Evolutionary conservation across 2,888 invertebrate species (phyloP).

Genomic region (Lymantria monacha): DNA sequence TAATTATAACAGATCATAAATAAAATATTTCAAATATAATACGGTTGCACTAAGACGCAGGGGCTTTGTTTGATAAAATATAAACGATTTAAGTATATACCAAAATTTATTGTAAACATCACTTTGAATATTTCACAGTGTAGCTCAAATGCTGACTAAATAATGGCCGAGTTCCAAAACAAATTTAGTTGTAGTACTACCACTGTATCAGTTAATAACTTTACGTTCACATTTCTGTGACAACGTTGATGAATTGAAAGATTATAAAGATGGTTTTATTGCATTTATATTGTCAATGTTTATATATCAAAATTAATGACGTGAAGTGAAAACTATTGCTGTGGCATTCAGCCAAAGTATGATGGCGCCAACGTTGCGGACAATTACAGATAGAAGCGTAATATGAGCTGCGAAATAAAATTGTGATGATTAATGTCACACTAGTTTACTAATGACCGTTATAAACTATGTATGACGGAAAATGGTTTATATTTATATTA

Average conservation of each 20-base stretch:
- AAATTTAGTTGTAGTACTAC: slow-evolving; percentile 32
- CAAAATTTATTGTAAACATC: slow-evolving; percentile 44
- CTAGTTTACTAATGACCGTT: slow-evolving; percentile 42
- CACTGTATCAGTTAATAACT: slow-evolving; percentile 35
- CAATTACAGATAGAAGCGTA: slow-evolving; percentile 67
- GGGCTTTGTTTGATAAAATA: slow-evolving; percentile 33
- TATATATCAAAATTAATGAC: slow-evolving; percentile 60
- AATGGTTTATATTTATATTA: slow-evolving; percentile 24
- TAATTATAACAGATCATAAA: slow-evolving; percentile 32
- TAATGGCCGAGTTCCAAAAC: slow-evolving; percentile 52
- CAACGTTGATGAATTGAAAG: slow-evolving; percentile 41
- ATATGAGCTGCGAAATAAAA: slow-evolving; percentile 65
- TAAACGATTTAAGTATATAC: slow-evolving; percentile 32
- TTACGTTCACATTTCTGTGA: slow-evolving; percentile 38
- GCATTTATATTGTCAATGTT: slow-evolving; percentile 45
- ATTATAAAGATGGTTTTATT: slow-evolving; percentile 44
- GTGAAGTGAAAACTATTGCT: slow-evolving; percentile 50
- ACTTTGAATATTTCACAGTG: slow-evolving; percentile 39
- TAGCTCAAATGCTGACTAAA: slow-evolving; percentile 29
- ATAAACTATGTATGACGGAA: slow-evolving; percentile 42
- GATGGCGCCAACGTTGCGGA: slow-evolving; percentile 65
- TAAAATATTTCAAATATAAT: slow-evolving; percentile 22
- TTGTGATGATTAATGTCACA: slow-evolving; percentile 60
- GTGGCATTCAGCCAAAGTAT: slow-evolving; percentile 71
- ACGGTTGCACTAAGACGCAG: slow-evolving; percentile 17